Evolutionary conservation across 2,888 invertebrate species (phyloP).

Genomic region (Caenorhabditis virilis): DNA sequence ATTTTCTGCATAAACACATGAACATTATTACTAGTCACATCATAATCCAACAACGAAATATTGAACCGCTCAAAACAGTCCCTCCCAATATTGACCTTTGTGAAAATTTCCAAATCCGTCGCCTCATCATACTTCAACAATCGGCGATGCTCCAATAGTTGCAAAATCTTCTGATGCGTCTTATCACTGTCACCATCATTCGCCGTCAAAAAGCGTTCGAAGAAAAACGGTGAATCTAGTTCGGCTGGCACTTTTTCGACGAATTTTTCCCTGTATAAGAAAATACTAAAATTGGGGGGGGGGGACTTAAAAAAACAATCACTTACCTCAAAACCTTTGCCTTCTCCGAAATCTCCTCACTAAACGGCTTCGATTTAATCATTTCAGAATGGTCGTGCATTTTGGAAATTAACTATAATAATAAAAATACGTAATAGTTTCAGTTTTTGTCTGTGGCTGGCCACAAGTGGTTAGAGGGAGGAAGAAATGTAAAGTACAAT

Average conservation of each 20-base stretch:
- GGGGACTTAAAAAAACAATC: too few relatives aligned
- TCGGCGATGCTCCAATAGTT: conserved; percentile 23
- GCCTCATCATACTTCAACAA: conserved; percentile 48
- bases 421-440: too few relatives aligned
- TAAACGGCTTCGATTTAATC: conserved; percentile 41
- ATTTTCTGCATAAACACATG: conserved; percentile 64
- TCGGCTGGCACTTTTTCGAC: conserved; percentile 9
- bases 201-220: conserved; percentile 53
- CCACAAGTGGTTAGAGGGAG: too few relatives aligned
- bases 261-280: too few relatives aligned
- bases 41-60: conserved; percentile 53
- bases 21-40: conserved; percentile 53
- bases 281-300: too few relatives aligned
- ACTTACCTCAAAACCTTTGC: conserved; percentile 42
- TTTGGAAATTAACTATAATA: too few relatives aligned
- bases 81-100: conserved; percentile 43
- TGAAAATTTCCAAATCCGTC: conserved; percentile 47
- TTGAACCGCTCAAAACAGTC: conserved; percentile 61
- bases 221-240: conserved; percentile 55
- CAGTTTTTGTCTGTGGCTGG: too few relatives aligned
- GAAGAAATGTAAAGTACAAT: too few relatives aligned
- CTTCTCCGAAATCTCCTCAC: conserved; percentile 39
- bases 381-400: conserved; percentile 39
- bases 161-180: conserved; percentile 20
- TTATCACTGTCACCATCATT: conserved; percentile 53